phyloP scores from a whole-genome alignment of 2,888 invertebrate species.

The Chalcis sispes region DNA sequence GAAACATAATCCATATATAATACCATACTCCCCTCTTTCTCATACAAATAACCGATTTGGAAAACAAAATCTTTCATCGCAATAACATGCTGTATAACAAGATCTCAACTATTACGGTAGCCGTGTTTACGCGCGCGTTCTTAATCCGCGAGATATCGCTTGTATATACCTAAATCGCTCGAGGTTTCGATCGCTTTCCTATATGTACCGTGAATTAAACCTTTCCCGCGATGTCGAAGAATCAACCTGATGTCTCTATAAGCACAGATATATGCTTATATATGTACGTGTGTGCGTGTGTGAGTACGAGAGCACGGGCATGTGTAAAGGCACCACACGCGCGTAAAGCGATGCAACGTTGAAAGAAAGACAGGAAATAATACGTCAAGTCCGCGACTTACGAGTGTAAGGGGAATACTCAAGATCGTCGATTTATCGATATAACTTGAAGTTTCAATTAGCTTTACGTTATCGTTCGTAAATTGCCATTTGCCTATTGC shows the following conservation, averaged over 20 bases:
- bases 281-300: too few species aligned
- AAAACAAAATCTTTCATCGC: too few species aligned
- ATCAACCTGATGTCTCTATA: too few species aligned
- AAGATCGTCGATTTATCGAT: constrained; percentile 10
- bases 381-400: constrained; percentile 19
- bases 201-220: constrained; percentile 25
- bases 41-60: too few species aligned
- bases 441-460: constrained; percentile 13
- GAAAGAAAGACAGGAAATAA: constrained; percentile 36
- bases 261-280: too few species aligned
- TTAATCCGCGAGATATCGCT: not conserved
- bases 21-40: too few species aligned
- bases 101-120: too few species aligned
- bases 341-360: not conserved
- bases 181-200: constrained; percentile 16
- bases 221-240: not conserved
- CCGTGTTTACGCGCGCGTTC: too few species aligned
- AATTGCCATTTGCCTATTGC: not conserved
- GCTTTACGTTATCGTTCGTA: not conserved
- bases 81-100: not conserved
- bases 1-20: too few species aligned
- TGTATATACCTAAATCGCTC: not conserved
- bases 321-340: too few species aligned
- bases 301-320: too few species aligned
- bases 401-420: not conserved